phyloP scores from a whole-genome alignment of 92 coral and sea anemone genomes.

The Desmophyllum pertusum region DNA sequence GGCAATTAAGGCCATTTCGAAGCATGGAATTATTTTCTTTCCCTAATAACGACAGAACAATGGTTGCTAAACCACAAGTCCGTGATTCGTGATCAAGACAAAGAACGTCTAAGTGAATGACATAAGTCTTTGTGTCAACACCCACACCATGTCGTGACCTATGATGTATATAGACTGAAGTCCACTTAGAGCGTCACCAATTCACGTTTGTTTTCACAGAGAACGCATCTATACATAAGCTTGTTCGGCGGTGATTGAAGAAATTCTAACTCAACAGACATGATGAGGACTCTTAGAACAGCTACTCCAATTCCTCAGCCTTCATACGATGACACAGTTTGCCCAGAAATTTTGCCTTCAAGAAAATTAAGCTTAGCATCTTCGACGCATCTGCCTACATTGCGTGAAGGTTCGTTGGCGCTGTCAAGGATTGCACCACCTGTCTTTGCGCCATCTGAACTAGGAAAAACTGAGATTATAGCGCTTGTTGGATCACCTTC shows the following conservation, averaged over 20 bases:
- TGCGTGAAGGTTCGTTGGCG: conserved; percentile 22
- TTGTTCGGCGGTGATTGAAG: background rate
- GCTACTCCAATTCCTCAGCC: conserved; percentile 22
- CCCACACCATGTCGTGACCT: conserved; percentile 25
- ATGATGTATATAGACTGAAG: conserved; percentile 7
- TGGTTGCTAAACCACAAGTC: background rate
- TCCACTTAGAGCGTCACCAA: background rate
- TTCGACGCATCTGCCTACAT: conserved; percentile 23
- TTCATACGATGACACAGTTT: background rate
- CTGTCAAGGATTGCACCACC: conserved; percentile 23
- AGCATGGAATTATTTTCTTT: background rate
- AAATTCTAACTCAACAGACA: background rate
- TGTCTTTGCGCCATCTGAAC: conserved; percentile 19
- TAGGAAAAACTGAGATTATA: conserved; percentile 27
- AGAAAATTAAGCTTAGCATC: conserved; percentile 2
- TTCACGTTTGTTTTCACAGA: conserved; percentile 13
- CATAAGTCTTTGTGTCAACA: background rate
- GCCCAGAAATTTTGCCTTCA: conserved; percentile 9
- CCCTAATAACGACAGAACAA: background rate
- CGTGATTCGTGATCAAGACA: background rate
- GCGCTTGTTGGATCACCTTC: conserved; percentile 27
- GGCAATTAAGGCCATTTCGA: background rate
- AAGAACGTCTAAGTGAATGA: background rate
- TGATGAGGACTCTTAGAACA: conserved; percentile 21
- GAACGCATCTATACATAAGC: background rate